Percentiles rank a stretch among this genome's conserved stretches.
These are phyloP conservation scores for Junonia oenone DNA, from an alignment of 2,888 invertebrate genomes.

Conservation along the genomic window DNA sequence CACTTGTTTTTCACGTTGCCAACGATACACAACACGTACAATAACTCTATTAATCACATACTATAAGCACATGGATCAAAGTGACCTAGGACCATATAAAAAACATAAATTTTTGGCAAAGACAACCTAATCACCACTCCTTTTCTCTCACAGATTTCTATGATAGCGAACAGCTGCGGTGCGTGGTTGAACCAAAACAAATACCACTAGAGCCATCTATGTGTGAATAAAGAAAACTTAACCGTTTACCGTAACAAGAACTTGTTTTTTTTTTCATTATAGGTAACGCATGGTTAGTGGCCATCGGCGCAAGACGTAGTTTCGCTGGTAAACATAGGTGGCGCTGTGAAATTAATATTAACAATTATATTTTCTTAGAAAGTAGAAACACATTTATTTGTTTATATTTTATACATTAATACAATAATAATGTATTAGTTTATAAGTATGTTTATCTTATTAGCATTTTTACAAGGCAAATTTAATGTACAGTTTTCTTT, in stretches of 20 bases:
- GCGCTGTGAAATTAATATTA: background rate
- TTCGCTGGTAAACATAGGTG: background rate
- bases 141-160: constrained; percentile 76
- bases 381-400: too few species aligned
- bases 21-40: constrained; percentile 57
- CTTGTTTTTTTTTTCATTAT: background rate
- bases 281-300: background rate
- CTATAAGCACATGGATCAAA: constrained; percentile 47
- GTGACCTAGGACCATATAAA: constrained; percentile 64
- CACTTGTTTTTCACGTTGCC: constrained; percentile 52
- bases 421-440: too few species aligned
- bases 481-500: too few species aligned
- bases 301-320: too few species aligned
- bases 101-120: constrained; percentile 67
- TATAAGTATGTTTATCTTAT: too few species aligned
- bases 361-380: too few species aligned
- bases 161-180: constrained; percentile 79
- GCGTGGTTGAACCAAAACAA: constrained; percentile 72
- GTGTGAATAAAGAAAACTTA: background rate
- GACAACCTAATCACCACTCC: constrained; percentile 78
- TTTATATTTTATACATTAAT: too few species aligned
- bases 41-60: constrained; percentile 53
- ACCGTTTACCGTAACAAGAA: background rate
- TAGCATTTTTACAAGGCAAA: too few species aligned
- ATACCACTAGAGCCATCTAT: constrained; percentile 61